phyloP scores from a whole-genome alignment of 2,113 vertebrate species.

The Atlantisia rogersi region DNA sequence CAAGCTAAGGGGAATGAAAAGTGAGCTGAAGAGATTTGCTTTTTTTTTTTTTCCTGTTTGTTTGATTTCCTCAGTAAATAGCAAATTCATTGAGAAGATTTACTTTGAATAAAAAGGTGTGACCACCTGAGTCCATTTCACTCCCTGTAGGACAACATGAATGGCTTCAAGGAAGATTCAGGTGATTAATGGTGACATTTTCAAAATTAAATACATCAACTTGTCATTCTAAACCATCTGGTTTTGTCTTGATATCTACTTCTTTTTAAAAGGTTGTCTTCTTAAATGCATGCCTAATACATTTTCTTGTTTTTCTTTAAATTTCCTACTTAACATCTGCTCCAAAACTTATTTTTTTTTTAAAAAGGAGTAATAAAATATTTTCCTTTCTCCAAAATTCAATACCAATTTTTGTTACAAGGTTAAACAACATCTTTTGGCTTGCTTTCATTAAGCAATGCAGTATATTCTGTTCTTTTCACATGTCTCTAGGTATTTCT shows the following conservation, averaged over 20 bases:
- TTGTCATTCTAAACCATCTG: background rate
- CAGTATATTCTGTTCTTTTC: background rate
- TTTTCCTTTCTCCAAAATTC: background rate
- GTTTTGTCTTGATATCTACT: background rate
- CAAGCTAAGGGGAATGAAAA: background rate
- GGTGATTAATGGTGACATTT: background rate
- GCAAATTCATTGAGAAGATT: background rate
- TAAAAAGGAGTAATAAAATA: background rate
- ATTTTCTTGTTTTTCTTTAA: background rate
- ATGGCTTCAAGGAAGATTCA: background rate
- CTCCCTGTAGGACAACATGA: background rate
- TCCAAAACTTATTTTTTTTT: background rate
- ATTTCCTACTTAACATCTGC: background rate
- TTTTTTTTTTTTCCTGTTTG: background rate
- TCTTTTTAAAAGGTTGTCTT: background rate
- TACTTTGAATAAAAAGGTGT: background rate
- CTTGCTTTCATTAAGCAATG: background rate
- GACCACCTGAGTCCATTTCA: background rate
- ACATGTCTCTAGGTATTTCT: background rate
- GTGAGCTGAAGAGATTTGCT: background rate
- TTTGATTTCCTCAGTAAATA: background rate
- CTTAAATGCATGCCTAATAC: background rate
- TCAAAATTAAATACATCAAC: background rate
- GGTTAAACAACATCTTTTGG: background rate
- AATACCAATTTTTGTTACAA: background rate